Evolutionary conservation across 23 tunicate species (phyloP).

Genomic region (Ascidia mentula): DNA sequence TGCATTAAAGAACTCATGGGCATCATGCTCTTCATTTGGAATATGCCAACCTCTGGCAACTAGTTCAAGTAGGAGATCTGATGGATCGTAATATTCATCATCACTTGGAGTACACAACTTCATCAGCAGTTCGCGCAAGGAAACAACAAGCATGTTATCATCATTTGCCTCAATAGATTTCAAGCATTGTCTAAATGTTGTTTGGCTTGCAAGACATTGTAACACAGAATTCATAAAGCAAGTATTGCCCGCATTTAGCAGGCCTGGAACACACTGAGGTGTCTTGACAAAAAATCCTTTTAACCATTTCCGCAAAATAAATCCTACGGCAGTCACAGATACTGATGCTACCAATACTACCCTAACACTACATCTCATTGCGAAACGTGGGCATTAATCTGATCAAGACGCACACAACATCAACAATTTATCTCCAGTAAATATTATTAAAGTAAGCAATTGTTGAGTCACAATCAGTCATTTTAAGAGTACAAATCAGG

Average conservation of each 20-base stretch:
- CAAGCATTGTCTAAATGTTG: constrained; percentile 16
- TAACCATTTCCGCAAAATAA: neutral
- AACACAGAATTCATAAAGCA: constrained; percentile 83
- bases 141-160: constrained; percentile 12
- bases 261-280: constrained; percentile 71
- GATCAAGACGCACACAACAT: no score
- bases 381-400: no score
- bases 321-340: neutral
- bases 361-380: no score
- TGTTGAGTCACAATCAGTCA: no score
- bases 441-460: no score
- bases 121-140: constrained; percentile 18
- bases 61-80: constrained; percentile 42
- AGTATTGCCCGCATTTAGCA: constrained; percentile 76
- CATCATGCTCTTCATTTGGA: constrained; percentile 77
- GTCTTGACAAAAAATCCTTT: no score
- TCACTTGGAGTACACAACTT: neutral
- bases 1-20: constrained; percentile 91
- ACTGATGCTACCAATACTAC: no score
- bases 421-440: no score
- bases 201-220: constrained; percentile 47
- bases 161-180: neutral
- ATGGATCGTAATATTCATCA: constrained; percentile 27
- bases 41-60: constrained; percentile 70
- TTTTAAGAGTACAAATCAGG: no score